Percentiles rank a stretch among this genome's conserved stretches.
Conservation (phyloP, 2,797 vertebrate species). For the Brachymystax lenok region DNA sequence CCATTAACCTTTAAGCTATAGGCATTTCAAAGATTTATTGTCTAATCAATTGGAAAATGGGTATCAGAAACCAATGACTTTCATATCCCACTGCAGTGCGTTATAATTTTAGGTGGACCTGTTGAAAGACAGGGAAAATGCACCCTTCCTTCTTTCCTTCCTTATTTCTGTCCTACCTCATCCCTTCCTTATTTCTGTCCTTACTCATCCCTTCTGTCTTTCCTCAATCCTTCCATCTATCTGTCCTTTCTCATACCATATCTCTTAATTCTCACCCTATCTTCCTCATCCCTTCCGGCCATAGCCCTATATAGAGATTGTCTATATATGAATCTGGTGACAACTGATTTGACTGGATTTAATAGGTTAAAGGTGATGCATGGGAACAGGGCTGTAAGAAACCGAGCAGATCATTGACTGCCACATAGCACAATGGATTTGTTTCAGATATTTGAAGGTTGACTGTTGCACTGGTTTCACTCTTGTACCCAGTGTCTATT, state of each 20-base stretch:
- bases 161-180: background rate
- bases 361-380: background rate
- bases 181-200: too few relatives aligned
- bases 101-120: background rate
- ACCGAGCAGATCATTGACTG: background rate
- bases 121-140: background rate
- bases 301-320: too few relatives aligned
- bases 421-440: too few relatives aligned
- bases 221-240: too few relatives aligned
- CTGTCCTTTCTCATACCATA: too few relatives aligned
- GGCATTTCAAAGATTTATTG: background rate
- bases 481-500: background rate
- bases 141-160: background rate
- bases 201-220: too few relatives aligned
- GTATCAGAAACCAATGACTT: background rate
- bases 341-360: background rate
- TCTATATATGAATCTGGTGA: too few relatives aligned
- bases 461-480: background rate
- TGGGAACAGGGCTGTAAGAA: background rate
- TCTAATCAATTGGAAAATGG: conserved; percentile 3
- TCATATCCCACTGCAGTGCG: background rate
- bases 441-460: background rate
- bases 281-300: too few relatives aligned
- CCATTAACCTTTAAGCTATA: background rate
- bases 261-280: too few relatives aligned